Evolutionary conservation across 2,797 vertebrate species (phyloP).

Genomic region (Pitangus sulphuratus): DNA sequence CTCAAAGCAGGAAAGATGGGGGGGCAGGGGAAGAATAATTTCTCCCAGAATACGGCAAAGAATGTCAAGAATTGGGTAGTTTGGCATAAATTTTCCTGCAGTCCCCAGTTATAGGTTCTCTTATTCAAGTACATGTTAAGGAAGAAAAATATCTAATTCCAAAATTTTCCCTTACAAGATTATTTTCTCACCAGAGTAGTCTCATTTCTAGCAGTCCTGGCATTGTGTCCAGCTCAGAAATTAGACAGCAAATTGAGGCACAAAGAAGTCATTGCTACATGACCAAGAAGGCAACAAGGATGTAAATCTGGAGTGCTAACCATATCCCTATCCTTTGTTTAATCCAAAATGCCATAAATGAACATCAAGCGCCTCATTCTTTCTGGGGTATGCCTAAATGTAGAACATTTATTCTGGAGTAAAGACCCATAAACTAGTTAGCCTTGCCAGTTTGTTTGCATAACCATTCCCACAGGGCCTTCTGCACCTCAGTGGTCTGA

Average conservation of each 20-base stretch:
- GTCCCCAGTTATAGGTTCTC: neutral
- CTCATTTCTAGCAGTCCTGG: neutral
- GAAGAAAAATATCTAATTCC: neutral
- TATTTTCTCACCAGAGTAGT: neutral
- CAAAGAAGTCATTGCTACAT: neutral
- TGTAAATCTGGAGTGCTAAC: neutral
- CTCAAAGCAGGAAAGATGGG: neutral
- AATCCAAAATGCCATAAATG: neutral
- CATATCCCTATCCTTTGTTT: neutral
- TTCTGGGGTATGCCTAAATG: neutral
- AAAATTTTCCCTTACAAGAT: neutral
- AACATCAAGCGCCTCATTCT: neutral
- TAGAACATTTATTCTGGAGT: neutral
- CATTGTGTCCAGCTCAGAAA: neutral
- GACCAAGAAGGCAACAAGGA: neutral
- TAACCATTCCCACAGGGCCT: neutral
- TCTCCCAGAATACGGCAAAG: neutral
- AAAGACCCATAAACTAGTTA: neutral
- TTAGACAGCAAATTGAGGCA: neutral
- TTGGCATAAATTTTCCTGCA: neutral
- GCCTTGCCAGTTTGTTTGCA: neutral
- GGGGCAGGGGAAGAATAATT: rapidly evolving
- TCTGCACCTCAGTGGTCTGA: neutral
- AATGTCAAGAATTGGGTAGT: neutral
- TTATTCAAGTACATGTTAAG: neutral